Evolutionary conservation across 2,113 vertebrate species (phyloP).

Genomic region (Ameiurus melas): DNA sequence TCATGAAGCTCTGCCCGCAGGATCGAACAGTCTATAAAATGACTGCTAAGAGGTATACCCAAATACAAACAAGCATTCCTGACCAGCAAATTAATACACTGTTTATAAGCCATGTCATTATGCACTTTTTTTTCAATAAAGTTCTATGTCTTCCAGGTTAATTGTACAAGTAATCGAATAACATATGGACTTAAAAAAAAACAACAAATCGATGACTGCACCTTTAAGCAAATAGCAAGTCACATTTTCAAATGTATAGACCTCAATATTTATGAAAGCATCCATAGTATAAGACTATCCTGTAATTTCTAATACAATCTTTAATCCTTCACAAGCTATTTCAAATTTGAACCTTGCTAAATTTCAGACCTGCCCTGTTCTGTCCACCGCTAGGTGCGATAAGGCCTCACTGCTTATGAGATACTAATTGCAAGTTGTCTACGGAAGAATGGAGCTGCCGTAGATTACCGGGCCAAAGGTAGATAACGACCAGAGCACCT

Average conservation of each 20-base stretch:
- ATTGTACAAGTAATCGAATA: too few relatives aligned
- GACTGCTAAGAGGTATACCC: background rate
- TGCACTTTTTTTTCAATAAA: background rate
- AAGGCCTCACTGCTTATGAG: constrained; percentile 52
- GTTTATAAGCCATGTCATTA: background rate
- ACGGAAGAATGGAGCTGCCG: constrained; percentile 44
- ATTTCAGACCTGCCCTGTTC: constrained; percentile 8
- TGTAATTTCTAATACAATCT: constrained; percentile 15
- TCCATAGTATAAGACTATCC: background rate
- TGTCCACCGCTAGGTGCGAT: constrained; percentile 41
- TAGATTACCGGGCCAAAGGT: constrained; percentile 49
- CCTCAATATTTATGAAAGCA: background rate
- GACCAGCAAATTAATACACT: background rate
- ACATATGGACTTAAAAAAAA: too few relatives aligned
- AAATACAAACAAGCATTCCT: background rate
- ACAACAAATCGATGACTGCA: too few relatives aligned
- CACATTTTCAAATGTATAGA: background rate
- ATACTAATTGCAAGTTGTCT: constrained; percentile 56
- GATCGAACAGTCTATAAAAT: background rate
- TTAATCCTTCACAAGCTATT: background rate
- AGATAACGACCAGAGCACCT: constrained; percentile 57
- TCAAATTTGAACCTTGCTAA: constrained; percentile 4
- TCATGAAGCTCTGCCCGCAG: too few relatives aligned
- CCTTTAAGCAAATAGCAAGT: background rate
- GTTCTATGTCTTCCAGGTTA: background rate